Conservation (phyloP, 2,888 invertebrate genomes). For the Cheilosia variabilis region DNA sequence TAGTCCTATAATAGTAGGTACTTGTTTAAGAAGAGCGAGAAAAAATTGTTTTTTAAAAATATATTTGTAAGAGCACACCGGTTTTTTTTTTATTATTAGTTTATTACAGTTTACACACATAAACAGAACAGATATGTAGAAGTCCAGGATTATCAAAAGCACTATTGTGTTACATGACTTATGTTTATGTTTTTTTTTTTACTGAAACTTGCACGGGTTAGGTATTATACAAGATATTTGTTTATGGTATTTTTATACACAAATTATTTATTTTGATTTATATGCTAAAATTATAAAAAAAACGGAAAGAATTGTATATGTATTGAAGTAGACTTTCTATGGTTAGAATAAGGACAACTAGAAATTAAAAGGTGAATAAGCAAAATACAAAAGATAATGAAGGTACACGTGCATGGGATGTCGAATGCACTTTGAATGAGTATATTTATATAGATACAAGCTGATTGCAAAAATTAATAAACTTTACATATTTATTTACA, state of each 20-base stretch:
- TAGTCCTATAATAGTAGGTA: slow-evolving; percentile 9
- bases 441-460: slow-evolving; percentile 39
- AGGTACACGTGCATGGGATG: slow-evolving; percentile 22
- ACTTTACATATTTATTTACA: slow-evolving; percentile 66
- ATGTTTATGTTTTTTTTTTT: slow-evolving; percentile 33
- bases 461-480: slow-evolving; percentile 61
- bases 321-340: slow-evolving; percentile 41
- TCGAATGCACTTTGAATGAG: slow-evolving; percentile 58
- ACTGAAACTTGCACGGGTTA: slow-evolving; percentile 52
- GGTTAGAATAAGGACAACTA: slow-evolving; percentile 45
- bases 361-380: slow-evolving; percentile 22
- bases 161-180: slow-evolving; percentile 63
- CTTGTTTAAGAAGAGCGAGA: neutral
- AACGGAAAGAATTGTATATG: slow-evolving; percentile 36
- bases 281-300: neutral
- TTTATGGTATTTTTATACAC: slow-evolving; percentile 68
- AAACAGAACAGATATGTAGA: slow-evolving; percentile 20
- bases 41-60: slow-evolving; percentile 27
- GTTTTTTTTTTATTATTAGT: slow-evolving; percentile 11
- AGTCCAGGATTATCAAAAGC: slow-evolving; percentile 39
- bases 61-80: slow-evolving; percentile 27
- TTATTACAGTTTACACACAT: neutral
- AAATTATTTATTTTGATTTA: slow-evolving; percentile 35
- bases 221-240: slow-evolving; percentile 56
- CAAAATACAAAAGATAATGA: slow-evolving; percentile 7